These are phyloP conservation scores for Taenaris catops DNA, from an alignment of 2,888 invertebrate genomes.

Conservation along the genomic window DNA sequence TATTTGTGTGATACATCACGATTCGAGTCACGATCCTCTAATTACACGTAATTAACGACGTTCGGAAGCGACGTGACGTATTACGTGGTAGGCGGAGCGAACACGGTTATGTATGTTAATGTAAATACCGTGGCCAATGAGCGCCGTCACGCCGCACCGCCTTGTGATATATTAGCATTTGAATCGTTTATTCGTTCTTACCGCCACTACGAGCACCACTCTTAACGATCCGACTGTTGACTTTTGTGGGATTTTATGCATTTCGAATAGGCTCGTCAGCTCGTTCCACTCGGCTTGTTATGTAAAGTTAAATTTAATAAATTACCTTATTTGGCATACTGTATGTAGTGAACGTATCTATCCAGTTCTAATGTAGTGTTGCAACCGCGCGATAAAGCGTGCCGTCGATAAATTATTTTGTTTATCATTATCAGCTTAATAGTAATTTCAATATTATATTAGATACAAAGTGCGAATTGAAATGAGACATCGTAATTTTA, in stretches of 20 bases:
- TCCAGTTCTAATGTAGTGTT: conserved; percentile 35
- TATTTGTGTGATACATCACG: conserved; percentile 39
- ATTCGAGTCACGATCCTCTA: conserved; percentile 59
- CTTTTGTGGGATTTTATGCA: conserved; percentile 59
- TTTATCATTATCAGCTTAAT: conserved; percentile 38
- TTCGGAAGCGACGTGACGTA: conserved; percentile 63
- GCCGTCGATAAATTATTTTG: conserved; percentile 49
- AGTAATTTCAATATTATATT: conserved; percentile 41
- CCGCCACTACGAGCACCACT: conserved; percentile 38
- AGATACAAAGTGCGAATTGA: conserved; percentile 39
- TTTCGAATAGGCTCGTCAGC: conserved; percentile 43
- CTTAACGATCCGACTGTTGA: conserved; percentile 31
- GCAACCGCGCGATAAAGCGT: conserved; percentile 37
- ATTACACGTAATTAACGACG: conserved; percentile 69
- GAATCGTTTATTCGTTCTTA: conserved; percentile 68
- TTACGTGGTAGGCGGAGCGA: conserved; percentile 59
- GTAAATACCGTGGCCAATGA: conserved; percentile 70
- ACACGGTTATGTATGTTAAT: conserved; percentile 68
- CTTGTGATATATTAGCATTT: conserved; percentile 78
- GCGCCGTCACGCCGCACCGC: conserved; percentile 61
- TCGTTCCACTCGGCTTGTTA: conserved; percentile 50
- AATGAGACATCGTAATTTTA: conserved; percentile 40
- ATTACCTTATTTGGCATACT: conserved; percentile 44
- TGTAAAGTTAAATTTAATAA: conserved; percentile 52
- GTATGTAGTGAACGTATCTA: conserved; percentile 35